phyloP scores from a whole-genome alignment of 2,797 vertebrate genomes.

The Enteromius viviparus region DNA sequence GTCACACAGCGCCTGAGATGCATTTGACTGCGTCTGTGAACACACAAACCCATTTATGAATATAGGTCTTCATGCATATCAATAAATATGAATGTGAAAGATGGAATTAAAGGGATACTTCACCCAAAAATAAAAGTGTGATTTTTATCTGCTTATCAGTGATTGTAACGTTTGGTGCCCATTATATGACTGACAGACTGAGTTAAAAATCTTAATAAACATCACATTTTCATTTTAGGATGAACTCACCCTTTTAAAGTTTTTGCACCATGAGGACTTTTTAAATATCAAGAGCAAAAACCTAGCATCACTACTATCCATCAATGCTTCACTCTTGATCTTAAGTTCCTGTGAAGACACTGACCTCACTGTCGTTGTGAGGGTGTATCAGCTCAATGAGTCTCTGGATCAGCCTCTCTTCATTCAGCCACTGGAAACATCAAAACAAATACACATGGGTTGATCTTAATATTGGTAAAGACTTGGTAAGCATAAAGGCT shows the following conservation, averaged over 20 bases:
- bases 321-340: too few relatives aligned
- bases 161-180: too few relatives aligned
- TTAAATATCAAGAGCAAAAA: too few relatives aligned
- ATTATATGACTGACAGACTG: too few relatives aligned
- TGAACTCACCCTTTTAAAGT: too few relatives aligned
- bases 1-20: slow-evolving; percentile 95
- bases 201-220: too few relatives aligned
- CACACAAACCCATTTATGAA: slow-evolving; percentile 8
- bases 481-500: not conserved
- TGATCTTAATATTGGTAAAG: not conserved
- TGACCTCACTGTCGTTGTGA: slow-evolving; percentile 90
- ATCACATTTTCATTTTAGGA: too few relatives aligned
- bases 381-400: slow-evolving; percentile 90
- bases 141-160: too few relatives aligned
- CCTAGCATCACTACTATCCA: too few relatives aligned
- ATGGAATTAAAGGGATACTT: not conserved
- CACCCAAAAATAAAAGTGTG: too few relatives aligned
- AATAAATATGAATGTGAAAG: not conserved
- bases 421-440: slow-evolving; percentile 87
- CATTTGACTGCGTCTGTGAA: slow-evolving; percentile 88
- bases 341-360: slow-evolving; percentile 42
- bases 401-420: slow-evolving; percentile 89
- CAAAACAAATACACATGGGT: not conserved
- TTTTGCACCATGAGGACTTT: too few relatives aligned
- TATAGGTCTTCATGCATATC: not conserved